Evolutionary conservation across 2,888 invertebrate genomes (phyloP), one percentile per base, ranked within the genome.

Genomic region (Drosophila algonquin): DNA sequence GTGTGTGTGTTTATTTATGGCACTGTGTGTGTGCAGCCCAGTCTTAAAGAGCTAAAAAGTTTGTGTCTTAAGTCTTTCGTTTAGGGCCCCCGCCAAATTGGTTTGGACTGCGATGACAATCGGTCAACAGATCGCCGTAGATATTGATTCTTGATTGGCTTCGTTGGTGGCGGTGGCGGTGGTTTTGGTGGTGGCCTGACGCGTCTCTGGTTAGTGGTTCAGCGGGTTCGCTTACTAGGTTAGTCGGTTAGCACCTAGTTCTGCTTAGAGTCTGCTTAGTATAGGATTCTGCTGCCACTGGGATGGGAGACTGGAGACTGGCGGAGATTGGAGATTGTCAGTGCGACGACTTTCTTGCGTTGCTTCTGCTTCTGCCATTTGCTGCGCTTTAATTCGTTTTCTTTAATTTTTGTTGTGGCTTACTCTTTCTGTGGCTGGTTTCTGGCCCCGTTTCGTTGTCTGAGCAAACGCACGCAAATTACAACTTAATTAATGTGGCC

Each of bases 191-290:
- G 60, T 56, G 55, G 53, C 55, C 52, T 55, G 63, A 74, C 59
- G 55, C 64, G 75, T 30, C 48, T 18, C 35, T 54, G 86, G 75
- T 65, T 79, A 77, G 79, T 83, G 70, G 88, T 71, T 77, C 72
- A 72, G 77, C 84, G 73, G 68, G 79, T 87, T 87, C 82, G 72
- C 71, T 89, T 90, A 89, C 81, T 90, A 77, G 89, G 89, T 89
- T 89, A 89, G 89, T 89, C 89, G 90, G 89, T 88, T 90, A 90
- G 81, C 70, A 58, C 71, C 71, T 73, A 77, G 79, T 77, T 81
- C 46, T 67, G 65, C 65, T 65, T 65, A 65, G 40, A 40, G 40
- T 7, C 30, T 62, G 52, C 12, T 68, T 61, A 18, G 63, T 55
- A 60, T 55, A 18, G 60, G 52, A 40, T 62, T 63, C 50, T 61